A percentile compares a stretch with the other conserved stretches of the same genome.
Evolutionary conservation across 2,888 invertebrate genomes (phyloP).

Genomic region (Odontothrips loti): DNA sequence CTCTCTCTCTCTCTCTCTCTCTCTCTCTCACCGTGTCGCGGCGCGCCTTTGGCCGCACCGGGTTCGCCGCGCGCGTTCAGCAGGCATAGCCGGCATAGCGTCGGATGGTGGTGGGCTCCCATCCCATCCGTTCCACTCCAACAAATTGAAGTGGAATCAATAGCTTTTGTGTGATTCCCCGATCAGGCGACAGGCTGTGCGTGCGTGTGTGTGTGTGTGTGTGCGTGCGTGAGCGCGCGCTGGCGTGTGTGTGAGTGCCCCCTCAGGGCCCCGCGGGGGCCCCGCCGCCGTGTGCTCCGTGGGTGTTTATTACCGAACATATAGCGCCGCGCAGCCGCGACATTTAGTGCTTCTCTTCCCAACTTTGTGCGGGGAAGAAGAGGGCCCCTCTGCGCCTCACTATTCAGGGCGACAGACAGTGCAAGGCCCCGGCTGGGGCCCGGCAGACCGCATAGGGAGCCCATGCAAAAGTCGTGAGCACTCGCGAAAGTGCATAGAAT

Average conservation of each 20-base stretch:
- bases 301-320: not conserved
- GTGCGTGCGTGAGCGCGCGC: no score
- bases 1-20: no score
- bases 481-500: no score
- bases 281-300: not conserved
- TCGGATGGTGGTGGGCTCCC: not conserved
- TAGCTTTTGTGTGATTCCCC: not conserved
- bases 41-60: not conserved
- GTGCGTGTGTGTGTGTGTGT: no score
- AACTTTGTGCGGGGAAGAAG: not conserved
- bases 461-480: no score
- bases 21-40: no score
- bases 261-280: not conserved
- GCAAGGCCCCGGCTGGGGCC: not conserved
- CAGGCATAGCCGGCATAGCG: not conserved
- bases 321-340: not conserved
- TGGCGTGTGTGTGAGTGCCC: no score
- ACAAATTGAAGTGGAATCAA: constrained; percentile 21
- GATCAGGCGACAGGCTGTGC: not conserved
- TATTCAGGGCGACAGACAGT: not conserved
- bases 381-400: not conserved
- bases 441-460: no score
- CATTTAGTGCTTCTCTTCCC: not conserved
- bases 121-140: not conserved
- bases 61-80: not conserved